Evolutionary conservation across 2,797 vertebrate species (phyloP).

Genomic region (Heteromormyrus szaboi): DNA sequence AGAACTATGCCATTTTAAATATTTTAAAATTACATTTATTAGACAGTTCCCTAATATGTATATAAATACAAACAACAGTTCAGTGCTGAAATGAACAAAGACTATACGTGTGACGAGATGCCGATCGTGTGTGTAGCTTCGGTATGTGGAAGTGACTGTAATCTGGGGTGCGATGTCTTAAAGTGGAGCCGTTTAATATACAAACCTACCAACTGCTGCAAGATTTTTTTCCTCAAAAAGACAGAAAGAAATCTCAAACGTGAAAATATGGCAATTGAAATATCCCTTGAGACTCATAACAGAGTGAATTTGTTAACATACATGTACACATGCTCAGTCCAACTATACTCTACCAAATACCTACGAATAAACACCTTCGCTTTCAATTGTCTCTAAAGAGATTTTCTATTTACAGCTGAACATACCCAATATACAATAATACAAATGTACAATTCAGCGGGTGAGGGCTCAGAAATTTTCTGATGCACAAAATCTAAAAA

Average conservation of each 20-base stretch:
- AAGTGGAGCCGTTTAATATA: constrained; percentile 48
- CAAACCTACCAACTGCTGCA: constrained; percentile 33
- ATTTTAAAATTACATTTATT: constrained; percentile 62
- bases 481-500: constrained; percentile 48
- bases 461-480: not conserved
- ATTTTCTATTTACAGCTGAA: constrained; percentile 42
- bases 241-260: constrained; percentile 49
- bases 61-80: constrained; percentile 60
- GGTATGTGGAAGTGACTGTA: constrained; percentile 49
- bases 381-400: constrained; percentile 48
- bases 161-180: constrained; percentile 58
- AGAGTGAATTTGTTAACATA: constrained; percentile 44
- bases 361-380: constrained; percentile 53
- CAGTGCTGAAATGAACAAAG: constrained; percentile 60
- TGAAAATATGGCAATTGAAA: constrained; percentile 65
- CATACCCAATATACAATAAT: constrained; percentile 41
- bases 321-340: constrained; percentile 52
- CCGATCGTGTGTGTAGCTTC: constrained; percentile 53
- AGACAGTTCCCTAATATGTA: constrained; percentile 43
- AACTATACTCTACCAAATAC: constrained; percentile 48
- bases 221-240: not conserved
- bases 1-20: constrained; percentile 59
- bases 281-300: constrained; percentile 46
- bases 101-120: constrained; percentile 65
- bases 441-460: not conserved